These are phyloP conservation scores for Tromatobia lineatoria DNA, from an alignment of 2,888 invertebrate species.

Conservation along the genomic window DNA sequence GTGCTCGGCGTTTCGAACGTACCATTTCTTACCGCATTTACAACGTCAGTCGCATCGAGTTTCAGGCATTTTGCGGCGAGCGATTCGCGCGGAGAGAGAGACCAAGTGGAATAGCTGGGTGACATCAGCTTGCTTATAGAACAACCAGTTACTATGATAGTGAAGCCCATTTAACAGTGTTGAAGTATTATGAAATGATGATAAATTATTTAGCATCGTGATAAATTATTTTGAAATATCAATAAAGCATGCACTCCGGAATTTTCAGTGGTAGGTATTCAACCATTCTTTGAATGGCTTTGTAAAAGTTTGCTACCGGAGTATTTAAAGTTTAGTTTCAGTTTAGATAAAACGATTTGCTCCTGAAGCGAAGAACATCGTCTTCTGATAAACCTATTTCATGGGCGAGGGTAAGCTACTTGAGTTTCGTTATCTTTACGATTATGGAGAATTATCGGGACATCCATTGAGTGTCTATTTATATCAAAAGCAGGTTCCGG, in stretches of 20 bases:
- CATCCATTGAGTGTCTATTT: too few species aligned
- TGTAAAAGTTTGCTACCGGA: background rate
- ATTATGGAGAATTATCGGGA: too few species aligned
- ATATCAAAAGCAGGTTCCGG: too few species aligned
- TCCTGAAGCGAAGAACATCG: too few species aligned
- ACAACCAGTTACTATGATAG: background rate
- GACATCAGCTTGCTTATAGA: constrained; percentile 52
- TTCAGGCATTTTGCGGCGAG: constrained; percentile 41
- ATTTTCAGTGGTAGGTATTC: background rate
- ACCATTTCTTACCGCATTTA: constrained; percentile 15
- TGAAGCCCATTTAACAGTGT: background rate
- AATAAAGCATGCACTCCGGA: background rate
- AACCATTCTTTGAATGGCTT: background rate
- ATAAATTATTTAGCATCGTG: constrained; percentile 2
- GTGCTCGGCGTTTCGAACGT: background rate
- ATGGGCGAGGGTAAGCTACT: too few species aligned
- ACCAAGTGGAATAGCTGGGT: constrained; percentile 52
- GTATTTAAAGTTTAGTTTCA: too few species aligned
- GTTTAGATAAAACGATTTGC: too few species aligned
- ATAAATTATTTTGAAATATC: background rate
- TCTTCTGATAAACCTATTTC: too few species aligned
- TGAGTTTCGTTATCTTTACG: background rate
- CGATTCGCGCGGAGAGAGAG: constrained; percentile 1
- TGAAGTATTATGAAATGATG: background rate
- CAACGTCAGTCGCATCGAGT: constrained; percentile 54